A percentile compares a stretch with the other conserved stretches of the same genome.
These are phyloP conservation scores for Athene noctua DNA, from an alignment of 2,113 vertebrate genomes.

Conservation along the genomic window DNA sequence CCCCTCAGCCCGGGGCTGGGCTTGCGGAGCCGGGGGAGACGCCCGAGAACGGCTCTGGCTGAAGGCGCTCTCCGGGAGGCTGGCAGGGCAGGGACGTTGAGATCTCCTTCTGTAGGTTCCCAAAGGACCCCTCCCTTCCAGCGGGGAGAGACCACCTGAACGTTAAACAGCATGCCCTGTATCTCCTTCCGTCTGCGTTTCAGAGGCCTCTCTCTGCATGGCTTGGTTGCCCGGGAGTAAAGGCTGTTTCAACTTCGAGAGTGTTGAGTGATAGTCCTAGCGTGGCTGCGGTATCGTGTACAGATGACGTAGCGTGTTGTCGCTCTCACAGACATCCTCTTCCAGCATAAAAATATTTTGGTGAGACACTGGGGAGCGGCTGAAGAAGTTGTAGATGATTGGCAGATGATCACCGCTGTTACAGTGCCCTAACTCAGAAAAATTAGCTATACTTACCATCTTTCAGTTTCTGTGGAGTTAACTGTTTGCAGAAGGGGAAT, in stretches of 20 bases:
- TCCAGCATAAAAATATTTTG: not conserved
- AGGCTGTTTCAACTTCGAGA: not conserved
- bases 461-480: not conserved
- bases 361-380: not conserved
- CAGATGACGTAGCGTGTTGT: not conserved
- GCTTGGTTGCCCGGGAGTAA: not conserved
- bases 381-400: fast-evolving
- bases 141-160: not conserved
- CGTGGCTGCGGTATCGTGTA: fast-evolving
- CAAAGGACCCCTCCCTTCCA: not conserved
- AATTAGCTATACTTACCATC: fast-evolving
- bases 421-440: fast-evolving
- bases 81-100: not conserved
- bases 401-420: not conserved
- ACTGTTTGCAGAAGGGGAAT: not conserved
- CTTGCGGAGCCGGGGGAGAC: not conserved
- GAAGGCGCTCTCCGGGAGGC: not conserved
- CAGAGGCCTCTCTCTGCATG: not conserved
- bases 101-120: not conserved
- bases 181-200: fast-evolving
- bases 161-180: not conserved
- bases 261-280: fast-evolving
- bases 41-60: not conserved
- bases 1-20: not conserved
- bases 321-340: not conserved